Percentiles rank a stretch among this genome's conserved stretches.
These are phyloP conservation scores for Oxyura jamaicensis DNA, from an alignment of 2,113 vertebrate genomes.

Conservation along the genomic window DNA sequence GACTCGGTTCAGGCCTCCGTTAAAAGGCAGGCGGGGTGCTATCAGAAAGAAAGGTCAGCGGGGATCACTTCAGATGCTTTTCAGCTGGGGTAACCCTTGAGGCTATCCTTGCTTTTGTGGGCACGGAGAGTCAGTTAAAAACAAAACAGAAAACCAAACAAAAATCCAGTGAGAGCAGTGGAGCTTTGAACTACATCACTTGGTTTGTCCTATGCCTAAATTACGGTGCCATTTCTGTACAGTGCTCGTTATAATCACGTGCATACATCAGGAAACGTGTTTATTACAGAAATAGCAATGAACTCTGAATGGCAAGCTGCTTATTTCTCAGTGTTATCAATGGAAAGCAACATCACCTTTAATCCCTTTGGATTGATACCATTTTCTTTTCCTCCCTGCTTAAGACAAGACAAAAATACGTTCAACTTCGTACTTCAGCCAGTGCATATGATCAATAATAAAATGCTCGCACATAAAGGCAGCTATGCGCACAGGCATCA, in stretches of 20 bases:
- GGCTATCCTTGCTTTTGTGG: slow-evolving; percentile 15
- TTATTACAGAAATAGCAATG: not conserved
- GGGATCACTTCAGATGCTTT: slow-evolving; percentile 66
- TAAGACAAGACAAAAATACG: not conserved
- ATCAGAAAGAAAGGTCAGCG: slow-evolving; percentile 64
- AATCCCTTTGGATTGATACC: not conserved
- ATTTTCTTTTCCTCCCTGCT: not conserved
- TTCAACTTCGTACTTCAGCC: not conserved
- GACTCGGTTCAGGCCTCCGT: slow-evolving; percentile 40
- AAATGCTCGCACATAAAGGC: not conserved
- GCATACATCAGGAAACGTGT: not conserved
- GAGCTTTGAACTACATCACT: slow-evolving; percentile 35
- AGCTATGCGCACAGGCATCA: not conserved
- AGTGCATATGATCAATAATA: not conserved
- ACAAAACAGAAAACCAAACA: slow-evolving; percentile 18
- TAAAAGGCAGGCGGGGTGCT: slow-evolving; percentile 53
- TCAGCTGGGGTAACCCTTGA: slow-evolving; percentile 53
- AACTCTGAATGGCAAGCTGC: not conserved
- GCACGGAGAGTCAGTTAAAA: not conserved
- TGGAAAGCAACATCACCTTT: not conserved
- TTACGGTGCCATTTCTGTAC: slow-evolving; percentile 9
- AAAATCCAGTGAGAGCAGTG: accelerated
- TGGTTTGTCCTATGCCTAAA: slow-evolving; percentile 23
- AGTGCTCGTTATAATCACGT: not conserved
- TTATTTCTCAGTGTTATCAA: slow-evolving; percentile 22